A percentile compares a stretch with the other conserved stretches of the same genome.
phyloP scores from a whole-genome alignment of 2,113 vertebrate species.

The Atlantisia rogersi region DNA sequence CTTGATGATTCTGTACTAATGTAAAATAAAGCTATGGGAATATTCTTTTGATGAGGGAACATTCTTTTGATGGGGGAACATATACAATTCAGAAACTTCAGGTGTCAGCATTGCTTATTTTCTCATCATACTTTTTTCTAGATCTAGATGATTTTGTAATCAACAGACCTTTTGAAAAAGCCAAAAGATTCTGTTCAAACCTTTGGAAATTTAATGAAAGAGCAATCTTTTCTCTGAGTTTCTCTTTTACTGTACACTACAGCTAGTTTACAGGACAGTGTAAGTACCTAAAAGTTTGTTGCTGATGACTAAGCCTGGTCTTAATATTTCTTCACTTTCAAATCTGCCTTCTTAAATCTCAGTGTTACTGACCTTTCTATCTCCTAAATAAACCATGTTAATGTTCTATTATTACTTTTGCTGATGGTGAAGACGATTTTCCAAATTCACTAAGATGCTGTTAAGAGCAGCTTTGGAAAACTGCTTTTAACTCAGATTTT shows the following conservation, averaged over 20 bases:
- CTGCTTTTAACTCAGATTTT: background rate
- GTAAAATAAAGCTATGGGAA: background rate
- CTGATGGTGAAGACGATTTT: background rate
- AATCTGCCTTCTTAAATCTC: background rate
- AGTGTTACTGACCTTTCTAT: background rate
- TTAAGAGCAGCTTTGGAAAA: background rate
- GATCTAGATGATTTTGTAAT: background rate
- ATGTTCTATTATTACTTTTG: background rate
- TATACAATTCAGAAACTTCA: background rate
- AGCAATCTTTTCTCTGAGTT: background rate
- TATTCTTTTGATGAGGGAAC: fast-evolving
- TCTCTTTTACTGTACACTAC: background rate
- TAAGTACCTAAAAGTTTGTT: background rate
- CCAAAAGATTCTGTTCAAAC: background rate
- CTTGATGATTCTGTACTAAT: background rate
- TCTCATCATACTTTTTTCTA: background rate
- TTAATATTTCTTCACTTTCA: background rate
- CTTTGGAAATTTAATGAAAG: background rate
- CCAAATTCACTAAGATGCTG: background rate
- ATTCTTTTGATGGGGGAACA: fast-evolving
- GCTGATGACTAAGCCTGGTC: background rate
- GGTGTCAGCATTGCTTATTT: fast-evolving
- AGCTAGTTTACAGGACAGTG: background rate
- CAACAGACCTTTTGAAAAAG: background rate
- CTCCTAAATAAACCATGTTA: background rate